These are phyloP conservation scores for Physeter macrocephalus DNA, from an alignment of 2,113 vertebrate species.

Conservation along the genomic window DNA sequence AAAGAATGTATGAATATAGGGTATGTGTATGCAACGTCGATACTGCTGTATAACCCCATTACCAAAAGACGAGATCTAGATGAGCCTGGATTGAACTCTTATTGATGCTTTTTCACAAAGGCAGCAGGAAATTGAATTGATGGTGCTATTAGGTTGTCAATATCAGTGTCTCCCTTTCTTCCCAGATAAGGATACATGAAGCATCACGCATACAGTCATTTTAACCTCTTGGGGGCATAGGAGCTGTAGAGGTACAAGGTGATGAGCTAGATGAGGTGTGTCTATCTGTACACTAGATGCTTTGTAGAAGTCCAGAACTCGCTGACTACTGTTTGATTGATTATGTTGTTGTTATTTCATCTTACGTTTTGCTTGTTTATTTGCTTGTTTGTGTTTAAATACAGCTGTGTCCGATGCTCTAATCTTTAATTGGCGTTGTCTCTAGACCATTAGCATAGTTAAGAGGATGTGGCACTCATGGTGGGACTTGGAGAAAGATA, in stretches of 20 bases:
- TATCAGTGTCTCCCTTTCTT: constrained; percentile 60
- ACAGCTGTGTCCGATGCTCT: neutral
- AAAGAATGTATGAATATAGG: constrained; percentile 45
- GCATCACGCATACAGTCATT: neutral
- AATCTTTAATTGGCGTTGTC: neutral
- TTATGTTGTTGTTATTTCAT: neutral
- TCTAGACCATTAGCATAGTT: neutral
- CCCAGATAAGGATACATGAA: constrained; percentile 43
- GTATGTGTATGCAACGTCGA: neutral
- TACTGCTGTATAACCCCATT: constrained; percentile 56
- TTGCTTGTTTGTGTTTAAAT: constrained; percentile 4
- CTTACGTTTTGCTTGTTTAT: neutral
- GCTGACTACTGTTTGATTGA: neutral
- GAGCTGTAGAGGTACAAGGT: neutral
- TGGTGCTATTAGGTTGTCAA: constrained; percentile 68
- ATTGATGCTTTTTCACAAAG: constrained; percentile 66
- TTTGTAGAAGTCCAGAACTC: neutral
- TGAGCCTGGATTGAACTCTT: constrained; percentile 52
- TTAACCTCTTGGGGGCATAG: constrained; percentile 18
- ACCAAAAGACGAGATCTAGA: constrained; percentile 51
- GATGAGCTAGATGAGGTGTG: neutral
- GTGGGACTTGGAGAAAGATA: neutral
- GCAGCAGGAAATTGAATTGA: constrained; percentile 70
- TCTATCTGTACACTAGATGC: neutral
- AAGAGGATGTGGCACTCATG: neutral